A percentile compares a stretch with the other conserved stretches of the same genome.
phyloP scores from a whole-genome alignment of 2,888 invertebrate species.

The Chrysolina americana region DNA sequence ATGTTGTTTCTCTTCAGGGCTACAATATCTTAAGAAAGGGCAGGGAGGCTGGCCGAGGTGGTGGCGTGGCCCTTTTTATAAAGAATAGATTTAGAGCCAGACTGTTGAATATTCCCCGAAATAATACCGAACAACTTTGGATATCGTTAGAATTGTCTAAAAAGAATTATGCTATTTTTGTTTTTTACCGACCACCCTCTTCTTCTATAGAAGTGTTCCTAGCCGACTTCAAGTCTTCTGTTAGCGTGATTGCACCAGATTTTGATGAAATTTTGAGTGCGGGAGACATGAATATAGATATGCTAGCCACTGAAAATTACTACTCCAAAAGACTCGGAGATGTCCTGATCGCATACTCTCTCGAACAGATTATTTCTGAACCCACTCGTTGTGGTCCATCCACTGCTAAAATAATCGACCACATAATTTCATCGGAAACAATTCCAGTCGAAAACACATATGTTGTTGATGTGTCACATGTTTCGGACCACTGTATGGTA shows the following conservation, averaged over 20 bases:
- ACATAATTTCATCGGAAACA: not conserved
- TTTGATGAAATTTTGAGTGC: not conserved
- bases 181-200: not conserved
- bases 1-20: not conserved
- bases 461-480: constrained; percentile 15
- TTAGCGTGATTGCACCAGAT: not conserved
- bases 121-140: constrained; percentile 10
- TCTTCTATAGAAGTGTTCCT: not conserved
- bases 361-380: not conserved
- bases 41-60: not conserved
- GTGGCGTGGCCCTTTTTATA: constrained; percentile 2
- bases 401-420: not conserved
- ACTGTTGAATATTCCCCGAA: constrained; percentile 13
- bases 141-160: not conserved
- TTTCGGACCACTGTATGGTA: not conserved
- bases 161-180: constrained; percentile 11
- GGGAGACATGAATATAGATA: not conserved
- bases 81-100: not conserved
- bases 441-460: not conserved
- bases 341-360: too few species aligned
- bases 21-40: not conserved
- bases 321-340: not conserved
- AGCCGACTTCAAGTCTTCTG: not conserved
- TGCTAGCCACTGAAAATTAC: too few species aligned
- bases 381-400: not conserved